These are phyloP conservation scores for Sebastes fasciatus DNA, from an alignment of 2,113 vertebrate species.

Conservation along the genomic window DNA sequence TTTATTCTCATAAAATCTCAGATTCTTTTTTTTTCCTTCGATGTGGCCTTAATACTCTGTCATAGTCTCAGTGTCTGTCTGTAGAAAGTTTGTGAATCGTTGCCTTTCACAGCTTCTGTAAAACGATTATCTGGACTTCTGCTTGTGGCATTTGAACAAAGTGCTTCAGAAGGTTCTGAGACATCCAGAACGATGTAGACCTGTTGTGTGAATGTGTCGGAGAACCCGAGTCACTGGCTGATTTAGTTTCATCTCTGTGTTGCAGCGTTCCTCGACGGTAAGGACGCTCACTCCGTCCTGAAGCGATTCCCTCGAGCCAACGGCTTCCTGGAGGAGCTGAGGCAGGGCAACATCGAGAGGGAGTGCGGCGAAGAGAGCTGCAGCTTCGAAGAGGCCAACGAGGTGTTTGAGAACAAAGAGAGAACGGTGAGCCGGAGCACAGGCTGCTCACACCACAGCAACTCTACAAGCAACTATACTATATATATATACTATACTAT, in stretches of 20 bases:
- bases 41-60: no score
- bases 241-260: not conserved
- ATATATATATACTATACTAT: no score
- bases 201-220: no score
- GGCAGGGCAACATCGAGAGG: constrained; percentile 89
- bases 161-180: no score
- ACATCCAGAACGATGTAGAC: no score
- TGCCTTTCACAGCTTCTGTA: no score
- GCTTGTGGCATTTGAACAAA: no score
- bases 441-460: not conserved
- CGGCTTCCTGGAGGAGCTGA: constrained; percentile 89
- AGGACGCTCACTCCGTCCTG: constrained; percentile 87
- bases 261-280: constrained; percentile 87
- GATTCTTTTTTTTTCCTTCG: no score
- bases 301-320: constrained; percentile 89
- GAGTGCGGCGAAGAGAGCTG: constrained; percentile 91
- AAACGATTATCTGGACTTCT: no score
- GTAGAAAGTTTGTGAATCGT: no score
- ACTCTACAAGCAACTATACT: not conserved
- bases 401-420: constrained; percentile 92
- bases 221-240: not conserved
- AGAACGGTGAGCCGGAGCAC: constrained; percentile 81
- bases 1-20: no score
- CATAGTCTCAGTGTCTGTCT: no score
- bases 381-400: constrained; percentile 92